Evolutionary conservation across 1,140 invertebrate genomes (phyloP).

Genomic region (Sycobia sp.): DNA sequence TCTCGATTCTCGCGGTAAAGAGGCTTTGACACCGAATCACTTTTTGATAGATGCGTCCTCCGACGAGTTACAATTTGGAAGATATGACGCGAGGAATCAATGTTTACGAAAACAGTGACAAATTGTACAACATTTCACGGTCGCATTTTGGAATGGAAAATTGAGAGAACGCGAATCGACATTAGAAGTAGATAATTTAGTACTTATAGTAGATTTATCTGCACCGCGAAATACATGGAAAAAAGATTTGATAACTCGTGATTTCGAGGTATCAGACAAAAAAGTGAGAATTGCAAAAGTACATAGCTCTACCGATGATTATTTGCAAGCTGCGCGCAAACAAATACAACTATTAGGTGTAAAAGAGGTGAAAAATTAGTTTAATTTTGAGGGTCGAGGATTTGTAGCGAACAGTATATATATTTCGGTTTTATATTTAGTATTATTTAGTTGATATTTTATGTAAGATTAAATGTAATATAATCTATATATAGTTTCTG

Average conservation of each 20-base stretch:
- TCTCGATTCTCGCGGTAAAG: too few relatives aligned
- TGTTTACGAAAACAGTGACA: conserved; percentile 1
- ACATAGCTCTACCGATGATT: neutral
- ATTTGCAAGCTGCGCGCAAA: neutral
- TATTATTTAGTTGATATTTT: too few relatives aligned
- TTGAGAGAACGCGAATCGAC: neutral
- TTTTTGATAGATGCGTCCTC: too few relatives aligned
- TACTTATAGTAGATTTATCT: neutral
- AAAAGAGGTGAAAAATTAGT: neutral
- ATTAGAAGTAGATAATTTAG: neutral
- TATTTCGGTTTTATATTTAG: too few relatives aligned
- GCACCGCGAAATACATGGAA: too few relatives aligned
- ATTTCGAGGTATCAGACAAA: neutral
- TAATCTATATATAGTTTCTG: too few relatives aligned
- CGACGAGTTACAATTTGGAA: neutral
- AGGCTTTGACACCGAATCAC: too few relatives aligned
- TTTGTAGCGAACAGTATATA: too few relatives aligned
- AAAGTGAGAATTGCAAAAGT: neutral
- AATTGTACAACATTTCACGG: conserved; percentile 1
- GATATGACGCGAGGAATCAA: neutral
- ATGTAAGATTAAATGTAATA: too few relatives aligned
- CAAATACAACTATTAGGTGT: neutral
- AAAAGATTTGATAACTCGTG: neutral
- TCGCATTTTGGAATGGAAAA: conserved; percentile 12
- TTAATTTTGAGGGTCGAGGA: too few relatives aligned